Evolutionary conservation across 2,113 vertebrate species (phyloP).

Genomic region (Otis tarda): DNA sequence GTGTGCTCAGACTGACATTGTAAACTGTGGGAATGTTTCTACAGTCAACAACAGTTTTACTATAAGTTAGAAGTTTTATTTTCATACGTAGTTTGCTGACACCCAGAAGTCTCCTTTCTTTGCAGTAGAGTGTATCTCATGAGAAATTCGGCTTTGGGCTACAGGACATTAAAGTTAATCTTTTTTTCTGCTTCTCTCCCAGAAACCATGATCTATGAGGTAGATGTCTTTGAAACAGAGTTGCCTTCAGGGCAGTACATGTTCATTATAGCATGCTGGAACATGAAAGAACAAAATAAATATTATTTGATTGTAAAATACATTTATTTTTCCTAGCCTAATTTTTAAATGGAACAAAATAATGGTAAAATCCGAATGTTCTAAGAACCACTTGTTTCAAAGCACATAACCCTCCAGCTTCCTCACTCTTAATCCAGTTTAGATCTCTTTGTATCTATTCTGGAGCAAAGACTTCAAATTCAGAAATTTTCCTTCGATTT

Average conservation of each 20-base stretch:
- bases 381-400: not conserved
- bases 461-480: not conserved
- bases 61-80: not conserved
- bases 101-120: not conserved
- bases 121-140: not conserved
- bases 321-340: not conserved
- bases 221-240: not conserved
- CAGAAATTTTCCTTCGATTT: not conserved
- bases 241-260: not conserved
- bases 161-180: slow-evolving; percentile 8
- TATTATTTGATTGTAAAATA: slow-evolving; percentile 2
- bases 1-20: not conserved
- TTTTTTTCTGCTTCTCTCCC: not conserved
- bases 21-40: not conserved
- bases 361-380: not conserved
- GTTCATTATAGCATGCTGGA: not conserved
- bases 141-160: not conserved
- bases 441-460: not conserved
- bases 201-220: not conserved
- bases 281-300: not conserved
- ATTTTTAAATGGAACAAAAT: not conserved
- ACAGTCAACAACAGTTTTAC: not conserved
- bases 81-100: not conserved
- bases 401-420: not conserved
- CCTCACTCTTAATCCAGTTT: not conserved